Percentiles rank a stretch among this genome's conserved stretches.
Conservation (phyloP, 2,888 invertebrate species). For the Stenolophus ochropezus region DNA sequence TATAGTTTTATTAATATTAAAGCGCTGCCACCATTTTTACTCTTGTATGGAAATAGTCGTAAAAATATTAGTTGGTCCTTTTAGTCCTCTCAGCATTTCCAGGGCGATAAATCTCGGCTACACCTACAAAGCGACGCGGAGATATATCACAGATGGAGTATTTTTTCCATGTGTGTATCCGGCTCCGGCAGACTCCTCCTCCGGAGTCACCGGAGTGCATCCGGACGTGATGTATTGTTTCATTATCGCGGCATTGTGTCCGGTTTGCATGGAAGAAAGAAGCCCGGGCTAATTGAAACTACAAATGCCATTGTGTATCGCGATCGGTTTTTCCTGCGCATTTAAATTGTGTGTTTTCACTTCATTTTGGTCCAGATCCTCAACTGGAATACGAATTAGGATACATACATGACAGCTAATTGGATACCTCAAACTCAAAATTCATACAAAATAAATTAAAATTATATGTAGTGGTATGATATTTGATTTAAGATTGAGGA, state of each 20-base stretch:
- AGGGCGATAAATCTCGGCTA: neutral
- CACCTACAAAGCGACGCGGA: neutral
- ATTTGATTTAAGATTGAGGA: too few relatives aligned
- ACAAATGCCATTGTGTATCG: neutral
- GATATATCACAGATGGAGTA: neutral
- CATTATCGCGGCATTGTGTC: slow-evolving; percentile 17
- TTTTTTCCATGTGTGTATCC: neutral
- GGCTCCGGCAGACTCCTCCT: neutral
- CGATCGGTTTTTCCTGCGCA: neutral
- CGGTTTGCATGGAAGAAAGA: neutral
- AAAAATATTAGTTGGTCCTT: neutral
- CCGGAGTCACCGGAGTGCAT: neutral
- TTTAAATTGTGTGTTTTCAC: neutral
- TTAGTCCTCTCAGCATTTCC: neutral
- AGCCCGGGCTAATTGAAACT: neutral
- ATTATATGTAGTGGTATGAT: too few relatives aligned
- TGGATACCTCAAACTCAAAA: too few relatives aligned
- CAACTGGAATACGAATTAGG: neutral
- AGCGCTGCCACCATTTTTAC: neutral
- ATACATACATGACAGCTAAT: neutral
- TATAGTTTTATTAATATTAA: too few relatives aligned
- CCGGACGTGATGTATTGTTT: slow-evolving; percentile 28
- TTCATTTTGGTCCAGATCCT: neutral
- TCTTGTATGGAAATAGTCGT: neutral
- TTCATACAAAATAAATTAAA: too few relatives aligned